Conservation (phyloP, 2,888 invertebrate genomes). For the Cordylochernes scorpioides region DNA sequence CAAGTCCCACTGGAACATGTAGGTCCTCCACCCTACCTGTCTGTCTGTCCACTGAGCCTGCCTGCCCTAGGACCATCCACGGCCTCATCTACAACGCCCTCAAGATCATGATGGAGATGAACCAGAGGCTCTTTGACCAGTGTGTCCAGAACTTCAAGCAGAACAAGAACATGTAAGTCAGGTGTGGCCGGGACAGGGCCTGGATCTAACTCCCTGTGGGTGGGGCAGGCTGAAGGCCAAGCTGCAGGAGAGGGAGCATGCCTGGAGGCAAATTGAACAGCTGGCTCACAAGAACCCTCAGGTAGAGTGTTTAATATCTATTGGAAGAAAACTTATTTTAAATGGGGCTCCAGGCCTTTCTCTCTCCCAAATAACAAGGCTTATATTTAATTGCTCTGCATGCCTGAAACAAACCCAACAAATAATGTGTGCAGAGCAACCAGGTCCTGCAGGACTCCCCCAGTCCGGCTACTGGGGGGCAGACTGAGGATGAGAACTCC, state of each 20-base stretch:
- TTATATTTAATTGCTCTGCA: too few relatives aligned
- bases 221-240: too few relatives aligned
- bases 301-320: neutral
- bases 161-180: conserved; percentile 35
- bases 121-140: conserved; percentile 50
- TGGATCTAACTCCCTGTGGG: too few relatives aligned
- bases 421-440: too few relatives aligned
- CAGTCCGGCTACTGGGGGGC: neutral
- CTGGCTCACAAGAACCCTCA: conserved; percentile 7
- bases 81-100: conserved; percentile 60
- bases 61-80: conserved; percentile 33
- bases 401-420: too few relatives aligned
- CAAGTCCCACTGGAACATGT: conserved; percentile 19
- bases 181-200: too few relatives aligned
- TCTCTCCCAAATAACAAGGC: too few relatives aligned
- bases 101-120: conserved; percentile 66
- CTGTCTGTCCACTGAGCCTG: neutral
- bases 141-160: conserved; percentile 80
- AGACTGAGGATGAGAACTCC: too few relatives aligned
- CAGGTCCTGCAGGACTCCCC: too few relatives aligned
- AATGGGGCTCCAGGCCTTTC: too few relatives aligned
- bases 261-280: conserved; percentile 7
- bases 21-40: conserved; percentile 1
- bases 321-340: too few relatives aligned
- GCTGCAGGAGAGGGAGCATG: conserved; percentile 5